These are phyloP conservation scores for Elephas maximus DNA, from an alignment of 2,113 vertebrate species.

Conservation along the genomic window DNA sequence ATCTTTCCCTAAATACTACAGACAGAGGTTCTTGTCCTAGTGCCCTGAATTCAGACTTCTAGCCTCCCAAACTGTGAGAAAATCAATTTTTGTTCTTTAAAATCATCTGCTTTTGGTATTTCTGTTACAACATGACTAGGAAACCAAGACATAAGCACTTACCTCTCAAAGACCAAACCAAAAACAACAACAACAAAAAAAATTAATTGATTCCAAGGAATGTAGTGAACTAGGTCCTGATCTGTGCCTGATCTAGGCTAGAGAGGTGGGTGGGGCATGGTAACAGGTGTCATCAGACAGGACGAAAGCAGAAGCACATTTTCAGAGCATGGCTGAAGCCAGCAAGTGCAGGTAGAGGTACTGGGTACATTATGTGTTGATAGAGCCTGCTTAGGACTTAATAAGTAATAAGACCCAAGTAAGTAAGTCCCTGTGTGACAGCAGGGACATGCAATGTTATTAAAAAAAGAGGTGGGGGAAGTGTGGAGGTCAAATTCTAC, in stretches of 20 bases:
- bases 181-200: no score
- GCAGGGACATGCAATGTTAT: background rate
- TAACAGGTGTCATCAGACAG: background rate
- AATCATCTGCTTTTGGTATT: background rate
- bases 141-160: background rate
- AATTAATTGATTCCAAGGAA: background rate
- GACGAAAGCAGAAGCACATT: background rate
- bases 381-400: background rate
- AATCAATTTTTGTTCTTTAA: background rate
- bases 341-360: background rate
- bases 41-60: background rate
- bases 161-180: background rate
- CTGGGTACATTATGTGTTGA: background rate
- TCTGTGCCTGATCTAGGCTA: background rate
- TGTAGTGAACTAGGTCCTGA: background rate
- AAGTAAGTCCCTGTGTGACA: background rate
- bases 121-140: no score
- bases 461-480: accelerated
- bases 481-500: background rate
- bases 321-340: background rate
- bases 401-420: background rate
- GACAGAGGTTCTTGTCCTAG: background rate
- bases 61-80: background rate
- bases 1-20: background rate
- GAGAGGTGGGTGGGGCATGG: accelerated